Base-by-base conservation (phyloP, 2,797 vertebrate genomes). In the Phylloscopus collybita region DNA sequence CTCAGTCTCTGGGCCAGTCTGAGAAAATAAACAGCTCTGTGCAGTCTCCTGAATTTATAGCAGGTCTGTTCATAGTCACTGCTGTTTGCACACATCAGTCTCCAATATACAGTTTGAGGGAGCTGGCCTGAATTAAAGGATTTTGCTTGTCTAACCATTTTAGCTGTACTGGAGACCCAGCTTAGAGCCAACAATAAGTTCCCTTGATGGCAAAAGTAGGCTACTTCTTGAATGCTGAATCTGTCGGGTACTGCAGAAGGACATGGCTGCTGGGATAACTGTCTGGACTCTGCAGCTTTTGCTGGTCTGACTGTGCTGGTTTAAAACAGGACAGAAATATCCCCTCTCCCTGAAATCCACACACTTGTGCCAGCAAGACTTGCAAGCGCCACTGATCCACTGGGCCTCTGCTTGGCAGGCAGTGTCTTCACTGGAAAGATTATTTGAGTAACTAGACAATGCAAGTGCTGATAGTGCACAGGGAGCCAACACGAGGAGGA, bases 381-480 rank as follows among this genome's bases (percentile, higher is more conserved):
- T 85, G n/a, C 73, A 71, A 76, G 70, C 80, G 78, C 45, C 34
- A 23, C 88, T 45, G 73, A 51, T 90, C 62, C 0, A 0, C 62
- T 72, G 60, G 88, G 83, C 56, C 86, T 92, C 80, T 91, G 64
- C 72, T 94, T 95, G 90, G 83, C 95, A 94, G 80, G 65, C 82
- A 86, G 44, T 13, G 36, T 66, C 86, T 88, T 69, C 71, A 49
- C 40, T 75, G 67, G 72, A 59, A 86, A 86, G 75, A 40, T 51
- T 85, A 67, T 50, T 60, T 0, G 10, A 83, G 47, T 50, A 93
- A 83, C 36, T 29, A 45, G 79, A 84, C 57, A 84, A 78, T 64
- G 17, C 61, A 53, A 90, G 86, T 32, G 70, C 59, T 75, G 70
- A 91, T 54, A 81, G 51, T 25, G 32, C 64, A 64, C 42, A 71